Evolutionary conservation across 1,140 invertebrate species (phyloP).

Genomic region (Lucilia cuprina): DNA sequence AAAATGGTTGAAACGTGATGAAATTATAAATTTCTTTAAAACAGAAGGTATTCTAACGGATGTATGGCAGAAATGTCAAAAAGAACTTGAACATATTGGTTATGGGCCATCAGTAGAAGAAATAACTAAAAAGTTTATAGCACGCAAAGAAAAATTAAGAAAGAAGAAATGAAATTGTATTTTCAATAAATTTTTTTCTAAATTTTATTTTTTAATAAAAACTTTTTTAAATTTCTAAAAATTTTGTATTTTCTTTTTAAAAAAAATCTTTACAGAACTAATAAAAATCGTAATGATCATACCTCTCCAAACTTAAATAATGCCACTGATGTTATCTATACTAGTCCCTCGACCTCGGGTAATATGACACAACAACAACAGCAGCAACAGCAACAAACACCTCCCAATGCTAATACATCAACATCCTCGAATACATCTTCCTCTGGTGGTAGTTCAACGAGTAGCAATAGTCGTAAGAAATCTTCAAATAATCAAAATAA

Average conservation of each 20-base stretch:
- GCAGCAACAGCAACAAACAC: constrained; percentile 48
- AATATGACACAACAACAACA: constrained; percentile 35
- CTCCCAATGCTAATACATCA: constrained; percentile 41
- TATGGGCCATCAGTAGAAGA: constrained; percentile 40
- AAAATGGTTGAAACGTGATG: constrained; percentile 50
- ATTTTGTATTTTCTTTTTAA: not conserved
- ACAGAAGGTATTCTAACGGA: constrained; percentile 49
- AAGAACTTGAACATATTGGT: constrained; percentile 39
- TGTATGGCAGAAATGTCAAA: constrained; percentile 42
- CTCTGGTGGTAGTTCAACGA: constrained; percentile 47
- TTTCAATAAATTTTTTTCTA: too few relatives aligned
- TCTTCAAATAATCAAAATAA: constrained; percentile 44
- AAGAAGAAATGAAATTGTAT: constrained; percentile 23
- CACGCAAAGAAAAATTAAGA: constrained; percentile 32
- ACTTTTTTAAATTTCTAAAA: too few relatives aligned
- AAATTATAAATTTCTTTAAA: constrained; percentile 46
- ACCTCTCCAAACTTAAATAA: constrained; percentile 31
- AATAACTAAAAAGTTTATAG: constrained; percentile 50
- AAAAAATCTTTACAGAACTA: constrained; percentile 40
- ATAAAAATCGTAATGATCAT: constrained; percentile 53
- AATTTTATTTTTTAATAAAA: too few relatives aligned
- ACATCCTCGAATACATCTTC: constrained; percentile 32
- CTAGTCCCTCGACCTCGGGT: constrained; percentile 54
- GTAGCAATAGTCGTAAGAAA: constrained; percentile 51
- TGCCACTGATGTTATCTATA: constrained; percentile 52